Evolutionary conservation across 2,888 invertebrate genomes (phyloP).

Genomic region (Leptinotarsa juncta): DNA sequence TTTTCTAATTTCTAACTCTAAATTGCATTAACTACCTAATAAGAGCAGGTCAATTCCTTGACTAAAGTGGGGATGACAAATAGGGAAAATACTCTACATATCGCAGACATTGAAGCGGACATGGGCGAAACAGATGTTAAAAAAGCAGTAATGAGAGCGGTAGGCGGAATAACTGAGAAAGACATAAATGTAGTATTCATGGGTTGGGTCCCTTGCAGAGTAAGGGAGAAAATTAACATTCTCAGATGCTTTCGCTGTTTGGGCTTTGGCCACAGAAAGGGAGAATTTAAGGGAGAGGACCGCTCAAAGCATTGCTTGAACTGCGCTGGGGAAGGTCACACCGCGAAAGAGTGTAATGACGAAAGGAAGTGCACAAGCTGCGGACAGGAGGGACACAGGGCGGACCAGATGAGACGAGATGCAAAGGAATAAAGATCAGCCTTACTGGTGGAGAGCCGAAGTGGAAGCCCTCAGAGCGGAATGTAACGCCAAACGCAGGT

Average conservation of each 20-base stretch:
- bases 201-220: neutral
- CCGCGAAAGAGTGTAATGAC: neutral
- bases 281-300: too few species aligned
- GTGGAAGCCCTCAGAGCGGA: too few species aligned
- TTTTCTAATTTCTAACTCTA: too few species aligned
- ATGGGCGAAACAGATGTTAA: neutral
- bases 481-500: neutral
- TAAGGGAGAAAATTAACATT: neutral
- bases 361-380: constrained; percentile 1
- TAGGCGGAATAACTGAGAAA: neutral
- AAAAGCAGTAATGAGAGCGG: neutral
- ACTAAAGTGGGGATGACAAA: neutral
- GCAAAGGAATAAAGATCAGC: neutral
- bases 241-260: neutral
- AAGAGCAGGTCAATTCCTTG: neutral
- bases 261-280: too few species aligned
- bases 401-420: neutral
- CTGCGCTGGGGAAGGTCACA: neutral
- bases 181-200: neutral
- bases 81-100: neutral
- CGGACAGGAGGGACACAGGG: constrained; percentile 9
- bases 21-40: too few species aligned
- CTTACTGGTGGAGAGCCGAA: neutral
- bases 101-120: neutral
- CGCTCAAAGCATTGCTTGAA: neutral